A percentile compares a stretch with the other conserved stretches of the same genome.
Evolutionary conservation across 2,113 vertebrate species (phyloP).

Genomic region (Brienomyrus longianalis): DNA sequence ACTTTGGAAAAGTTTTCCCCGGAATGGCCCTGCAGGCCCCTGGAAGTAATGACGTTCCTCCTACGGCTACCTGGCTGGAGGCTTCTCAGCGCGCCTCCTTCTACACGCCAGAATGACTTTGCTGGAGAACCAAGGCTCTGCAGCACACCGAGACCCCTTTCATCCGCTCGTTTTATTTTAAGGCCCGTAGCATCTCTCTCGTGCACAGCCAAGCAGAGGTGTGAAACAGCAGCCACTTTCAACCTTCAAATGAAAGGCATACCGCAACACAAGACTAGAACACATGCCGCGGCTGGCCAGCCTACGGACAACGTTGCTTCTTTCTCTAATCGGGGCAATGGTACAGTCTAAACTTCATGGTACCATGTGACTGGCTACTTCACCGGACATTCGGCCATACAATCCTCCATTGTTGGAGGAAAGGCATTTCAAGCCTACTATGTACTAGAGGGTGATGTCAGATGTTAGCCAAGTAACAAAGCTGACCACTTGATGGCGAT

Average conservation of each 20-base stretch:
- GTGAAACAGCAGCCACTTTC: neutral
- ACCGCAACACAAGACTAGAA: neutral
- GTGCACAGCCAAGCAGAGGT: neutral
- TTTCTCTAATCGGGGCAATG: neutral
- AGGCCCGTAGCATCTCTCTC: neutral
- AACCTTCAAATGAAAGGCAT: neutral
- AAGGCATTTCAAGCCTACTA: neutral
- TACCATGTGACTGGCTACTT: neutral
- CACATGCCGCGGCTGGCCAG: no score
- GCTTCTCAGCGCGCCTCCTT: neutral
- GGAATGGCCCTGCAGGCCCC: neutral
- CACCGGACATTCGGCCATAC: neutral
- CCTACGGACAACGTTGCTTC: neutral
- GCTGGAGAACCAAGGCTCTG: neutral
- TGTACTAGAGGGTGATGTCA: neutral
- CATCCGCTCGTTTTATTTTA: neutral
- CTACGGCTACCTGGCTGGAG: neutral
- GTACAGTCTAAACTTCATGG: neutral
- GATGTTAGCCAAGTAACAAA: neutral
- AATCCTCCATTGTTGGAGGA: neutral
- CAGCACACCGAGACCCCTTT: neutral
- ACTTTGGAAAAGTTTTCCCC: neutral
- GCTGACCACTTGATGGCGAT: slow-evolving; percentile 4
- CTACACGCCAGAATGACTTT: neutral
- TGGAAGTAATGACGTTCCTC: neutral